Evolutionary conservation across 2,888 invertebrate genomes (phyloP).

Genomic region (Antitype chi): DNA sequence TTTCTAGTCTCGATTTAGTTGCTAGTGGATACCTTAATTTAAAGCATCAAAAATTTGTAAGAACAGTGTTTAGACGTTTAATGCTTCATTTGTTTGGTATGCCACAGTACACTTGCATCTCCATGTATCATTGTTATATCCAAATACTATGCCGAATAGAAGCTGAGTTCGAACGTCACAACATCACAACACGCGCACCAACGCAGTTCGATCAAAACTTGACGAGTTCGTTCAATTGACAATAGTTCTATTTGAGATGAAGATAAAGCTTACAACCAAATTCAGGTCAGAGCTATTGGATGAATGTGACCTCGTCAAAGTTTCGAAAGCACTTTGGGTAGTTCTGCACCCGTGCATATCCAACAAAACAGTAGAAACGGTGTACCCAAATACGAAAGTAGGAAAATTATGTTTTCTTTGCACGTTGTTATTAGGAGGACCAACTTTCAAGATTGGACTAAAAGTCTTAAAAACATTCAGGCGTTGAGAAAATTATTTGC

Average conservation of each 20-base stretch:
- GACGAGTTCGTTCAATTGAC: slow-evolving; percentile 44
- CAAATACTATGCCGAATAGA: background rate
- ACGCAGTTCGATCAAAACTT: slow-evolving; percentile 30
- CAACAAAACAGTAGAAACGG: background rate
- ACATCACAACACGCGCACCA: slow-evolving; percentile 9
- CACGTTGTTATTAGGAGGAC: too few species aligned
- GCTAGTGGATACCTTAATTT: background rate
- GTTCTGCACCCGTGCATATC: slow-evolving; percentile 27
- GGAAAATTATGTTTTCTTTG: background rate
- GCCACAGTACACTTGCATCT: background rate
- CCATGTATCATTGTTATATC: background rate
- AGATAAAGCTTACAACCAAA: slow-evolving; percentile 46
- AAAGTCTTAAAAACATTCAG: too few species aligned
- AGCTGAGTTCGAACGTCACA: background rate
- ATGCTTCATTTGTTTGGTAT: background rate
- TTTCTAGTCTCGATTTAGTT: background rate
- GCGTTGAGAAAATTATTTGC: background rate
- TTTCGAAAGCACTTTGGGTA: slow-evolving; percentile 40
- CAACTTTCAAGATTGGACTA: background rate
- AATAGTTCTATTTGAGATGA: slow-evolving; percentile 41
- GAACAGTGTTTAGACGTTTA: background rate
- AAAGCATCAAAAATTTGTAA: background rate
- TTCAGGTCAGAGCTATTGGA: slow-evolving; percentile 50
- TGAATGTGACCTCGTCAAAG: slow-evolving; percentile 48
- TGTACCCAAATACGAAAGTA: background rate